A percentile compares a stretch with the other conserved stretches of the same genome.
phyloP scores from a whole-genome alignment of 2,797 vertebrate genomes.

The Pteropus rufus region DNA sequence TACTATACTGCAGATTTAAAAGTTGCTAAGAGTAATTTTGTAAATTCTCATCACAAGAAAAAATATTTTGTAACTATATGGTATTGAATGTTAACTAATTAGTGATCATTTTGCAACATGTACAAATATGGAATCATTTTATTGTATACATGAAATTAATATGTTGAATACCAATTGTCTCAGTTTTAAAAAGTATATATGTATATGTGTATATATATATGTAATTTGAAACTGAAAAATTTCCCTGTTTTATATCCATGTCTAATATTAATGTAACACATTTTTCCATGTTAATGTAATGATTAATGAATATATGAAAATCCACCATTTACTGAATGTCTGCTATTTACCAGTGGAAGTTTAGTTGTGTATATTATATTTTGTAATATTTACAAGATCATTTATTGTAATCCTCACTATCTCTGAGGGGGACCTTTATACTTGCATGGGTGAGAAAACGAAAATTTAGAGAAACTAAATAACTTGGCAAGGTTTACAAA shows the following conservation, averaged over 20 bases:
- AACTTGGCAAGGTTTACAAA: not conserved
- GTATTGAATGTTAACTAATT: not conserved
- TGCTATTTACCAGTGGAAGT: not conserved
- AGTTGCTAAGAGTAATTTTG: not conserved
- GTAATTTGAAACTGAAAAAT: not conserved
- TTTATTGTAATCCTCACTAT: not conserved
- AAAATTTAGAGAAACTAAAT: not conserved
- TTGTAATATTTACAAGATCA: not conserved
- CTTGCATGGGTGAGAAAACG: not conserved
- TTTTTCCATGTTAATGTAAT: not conserved
- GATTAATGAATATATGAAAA: not conserved
- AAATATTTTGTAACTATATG: not conserved
- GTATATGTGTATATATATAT: not conserved
- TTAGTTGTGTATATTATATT: not conserved
- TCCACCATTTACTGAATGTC: not conserved
- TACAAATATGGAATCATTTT: not conserved
- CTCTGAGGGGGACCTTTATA: not conserved
- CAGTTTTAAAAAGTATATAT: not conserved
- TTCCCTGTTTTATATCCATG: not conserved
- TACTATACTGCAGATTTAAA: not conserved
- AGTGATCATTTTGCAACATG: not conserved
- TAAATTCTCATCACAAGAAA: not conserved
- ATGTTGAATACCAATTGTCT: not conserved
- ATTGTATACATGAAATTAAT: not conserved
- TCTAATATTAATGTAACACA: not conserved